Base-by-base conservation (phyloP, 53 echinoderm and acorn worm genomes). In the Henricia sp. region DNA sequence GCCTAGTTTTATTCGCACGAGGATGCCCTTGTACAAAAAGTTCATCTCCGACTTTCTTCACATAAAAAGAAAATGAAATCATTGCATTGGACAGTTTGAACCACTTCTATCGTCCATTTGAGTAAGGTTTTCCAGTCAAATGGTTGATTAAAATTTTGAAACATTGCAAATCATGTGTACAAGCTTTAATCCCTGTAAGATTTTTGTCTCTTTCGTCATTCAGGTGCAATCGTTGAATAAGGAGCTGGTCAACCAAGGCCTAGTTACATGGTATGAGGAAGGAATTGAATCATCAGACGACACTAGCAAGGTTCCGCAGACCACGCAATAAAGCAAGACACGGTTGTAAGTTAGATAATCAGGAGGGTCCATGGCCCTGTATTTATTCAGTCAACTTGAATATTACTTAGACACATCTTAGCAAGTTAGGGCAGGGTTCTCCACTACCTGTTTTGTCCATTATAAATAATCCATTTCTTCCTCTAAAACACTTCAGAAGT, bases 181-280 rank as follows among this genome's bases (percentile, higher is more conserved):
- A n/a, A n/a, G n/a, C n/a, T n/a, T n/a, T n/a, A n/a, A n/a, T n/a
- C n/a, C n/a, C n/a, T n/a, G n/a, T n/a, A n/a, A n/a, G n/a, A n/a
- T n/a, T n/a, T n/a, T n/a, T n/a, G n/a, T n/a, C n/a, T n/a, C n/a
- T n/a, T n/a, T n/a, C n/a, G n/a, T n/a, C 41, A 6, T 2, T 41
- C 91, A 96, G 96, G 83, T 89, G 32, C 93, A 96, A 28, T 93
- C 93, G n/a, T 36, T 96, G 32, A 96, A 96, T 85, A 89, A 91
- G 74, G 91, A 93, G 60, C 58, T 96, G 33, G 93, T 96, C 37
- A 91, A 93, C 86, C 89, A 91, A 52, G 96, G 96, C 50, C 87
- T 93, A 48, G 96, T 93, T 39, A 87, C 91, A 29, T 96, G 96
- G 96, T 96, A 87, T 55, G 89, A 89, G 68, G 90, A 93, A 50